Evolutionary conservation across 2,888 invertebrate genomes (phyloP), one percentile per base, ranked within the genome.

Genomic region (Perizoma flavofasciatum): DNA sequence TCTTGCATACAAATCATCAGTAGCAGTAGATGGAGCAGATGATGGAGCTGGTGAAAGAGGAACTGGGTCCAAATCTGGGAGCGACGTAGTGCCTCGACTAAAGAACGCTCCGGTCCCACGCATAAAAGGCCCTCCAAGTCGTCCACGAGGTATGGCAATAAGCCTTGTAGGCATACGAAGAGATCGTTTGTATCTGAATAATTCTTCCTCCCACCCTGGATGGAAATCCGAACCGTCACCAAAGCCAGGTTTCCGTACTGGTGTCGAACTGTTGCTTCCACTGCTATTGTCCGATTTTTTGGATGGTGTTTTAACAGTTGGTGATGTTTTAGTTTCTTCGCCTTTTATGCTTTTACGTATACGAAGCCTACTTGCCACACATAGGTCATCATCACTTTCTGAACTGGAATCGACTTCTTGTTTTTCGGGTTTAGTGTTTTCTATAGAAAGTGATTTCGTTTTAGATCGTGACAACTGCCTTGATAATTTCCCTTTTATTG

Each of bases 131-230:
- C 95, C 94, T 34, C 95, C 95, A 1, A 96, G 87, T 33, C 88
- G 78, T 6, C 90, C 95, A 68, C 95, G 94, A 39, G 96, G 95
- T 57, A 97, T 95, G 43, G 95, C 96, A 69, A 97, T 97, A 52
- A 97, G 90, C 70, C 95, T 94, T 40, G 95, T 93, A 1, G 97
- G 97, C 94, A 97, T 96, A 71, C 97, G 94, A 11, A 97, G 85
- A 0, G 97, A 96, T 70, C 96, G 93, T 81, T 97, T 97, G 77
- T 95, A 97, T 71, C 94, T 95, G 75, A 96, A 96, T 11, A 97
- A 93, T 75, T 97, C 97, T 77, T 96, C 95, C 85, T 96, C 96
- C 96, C 96, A 96, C 0, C 96, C 96, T 0, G 96, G 96, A 69
- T 94, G 93, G 74, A 96, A 96, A 75, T 95, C 95, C 45, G 95